These are phyloP conservation scores for Phthorimaea operculella DNA, from an alignment of 1,140 invertebrate species.

Conservation along the genomic window DNA sequence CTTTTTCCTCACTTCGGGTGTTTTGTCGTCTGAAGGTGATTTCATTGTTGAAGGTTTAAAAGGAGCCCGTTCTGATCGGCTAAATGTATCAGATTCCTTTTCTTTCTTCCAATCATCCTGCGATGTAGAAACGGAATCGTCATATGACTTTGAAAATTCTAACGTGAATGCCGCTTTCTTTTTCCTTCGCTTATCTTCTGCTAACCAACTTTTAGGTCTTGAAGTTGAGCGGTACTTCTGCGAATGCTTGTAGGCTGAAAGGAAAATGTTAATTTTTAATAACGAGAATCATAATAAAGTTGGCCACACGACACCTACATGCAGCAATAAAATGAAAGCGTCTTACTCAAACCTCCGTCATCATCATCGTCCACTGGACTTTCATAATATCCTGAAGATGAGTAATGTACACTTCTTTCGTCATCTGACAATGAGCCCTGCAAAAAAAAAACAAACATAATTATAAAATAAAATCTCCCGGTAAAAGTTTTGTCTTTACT, in stretches of 20 bases:
- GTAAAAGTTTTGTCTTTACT: no score
- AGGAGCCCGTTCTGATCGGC: constrained; percentile 37
- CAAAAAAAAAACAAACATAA: constrained; percentile 12
- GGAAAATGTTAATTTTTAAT: background rate
- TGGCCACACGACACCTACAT: background rate
- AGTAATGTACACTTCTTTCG: constrained; percentile 77
- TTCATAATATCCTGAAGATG: constrained; percentile 82
- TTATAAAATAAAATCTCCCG: no score
- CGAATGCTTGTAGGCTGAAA: constrained; percentile 64
- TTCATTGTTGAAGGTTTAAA: constrained; percentile 38
- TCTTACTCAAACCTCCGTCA: constrained; percentile 66
- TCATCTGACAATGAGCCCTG: constrained; percentile 73
- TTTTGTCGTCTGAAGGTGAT: constrained; percentile 50
- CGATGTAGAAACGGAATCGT: constrained; percentile 61
- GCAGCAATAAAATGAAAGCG: constrained; percentile 1
- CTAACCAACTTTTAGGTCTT: constrained; percentile 68
- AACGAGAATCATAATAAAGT: background rate
- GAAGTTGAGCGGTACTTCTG: constrained; percentile 60
- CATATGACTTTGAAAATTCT: constrained; percentile 71
- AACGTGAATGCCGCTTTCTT: constrained; percentile 77
- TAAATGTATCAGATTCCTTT: constrained; percentile 38
- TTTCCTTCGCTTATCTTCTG: constrained; percentile 73
- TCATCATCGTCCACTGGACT: constrained; percentile 78
- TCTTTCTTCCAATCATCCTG: constrained; percentile 60
- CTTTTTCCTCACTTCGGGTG: constrained; percentile 47